Conservation (phyloP, 2,888 invertebrate genomes). For the Druceiella hillmani region DNA sequence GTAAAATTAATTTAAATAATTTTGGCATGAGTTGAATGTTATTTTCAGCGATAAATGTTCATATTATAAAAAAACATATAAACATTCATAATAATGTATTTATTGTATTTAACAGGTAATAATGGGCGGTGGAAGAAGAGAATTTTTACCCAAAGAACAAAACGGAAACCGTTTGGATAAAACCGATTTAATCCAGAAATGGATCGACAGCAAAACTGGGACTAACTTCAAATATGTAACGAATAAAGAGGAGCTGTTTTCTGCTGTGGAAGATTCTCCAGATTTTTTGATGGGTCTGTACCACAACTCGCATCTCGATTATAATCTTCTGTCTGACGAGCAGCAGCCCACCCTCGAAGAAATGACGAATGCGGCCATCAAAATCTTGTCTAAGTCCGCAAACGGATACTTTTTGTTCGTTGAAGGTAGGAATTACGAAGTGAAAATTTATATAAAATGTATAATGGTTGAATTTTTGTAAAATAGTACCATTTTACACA, state of each 20-base stretch:
- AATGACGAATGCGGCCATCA: conserved; percentile 58
- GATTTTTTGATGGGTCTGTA: conserved; percentile 57
- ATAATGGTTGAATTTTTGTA: no score
- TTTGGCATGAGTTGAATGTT: no score
- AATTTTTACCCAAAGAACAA: conserved; percentile 49
- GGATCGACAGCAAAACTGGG: conserved; percentile 39
- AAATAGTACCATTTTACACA: no score
- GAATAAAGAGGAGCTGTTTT: conserved; percentile 45
- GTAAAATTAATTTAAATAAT: no score
- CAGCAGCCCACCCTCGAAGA: conserved; percentile 54
- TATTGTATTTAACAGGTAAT: conserved; percentile 39
- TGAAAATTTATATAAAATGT: no score
- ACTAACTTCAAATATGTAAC: conserved; percentile 42
- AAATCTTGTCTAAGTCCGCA: conserved; percentile 43
- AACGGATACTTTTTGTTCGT: conserved; percentile 62
- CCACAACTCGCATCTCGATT: conserved; percentile 51
- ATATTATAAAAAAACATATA: no score
- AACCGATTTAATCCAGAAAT: conserved; percentile 51
- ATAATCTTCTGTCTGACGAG: conserved; percentile 50
- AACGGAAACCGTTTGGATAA: conserved; percentile 49
- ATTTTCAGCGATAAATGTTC: no score
- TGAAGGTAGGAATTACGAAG: conserved; percentile 37
- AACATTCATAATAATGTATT: no score
- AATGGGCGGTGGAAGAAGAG: conserved; percentile 57
- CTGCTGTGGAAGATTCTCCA: conserved; percentile 27